A percentile compares a stretch with the other conserved stretches of the same genome.
Evolutionary conservation across 2,113 vertebrate species (phyloP).

Genomic region (Hyperopisus bebe): DNA sequence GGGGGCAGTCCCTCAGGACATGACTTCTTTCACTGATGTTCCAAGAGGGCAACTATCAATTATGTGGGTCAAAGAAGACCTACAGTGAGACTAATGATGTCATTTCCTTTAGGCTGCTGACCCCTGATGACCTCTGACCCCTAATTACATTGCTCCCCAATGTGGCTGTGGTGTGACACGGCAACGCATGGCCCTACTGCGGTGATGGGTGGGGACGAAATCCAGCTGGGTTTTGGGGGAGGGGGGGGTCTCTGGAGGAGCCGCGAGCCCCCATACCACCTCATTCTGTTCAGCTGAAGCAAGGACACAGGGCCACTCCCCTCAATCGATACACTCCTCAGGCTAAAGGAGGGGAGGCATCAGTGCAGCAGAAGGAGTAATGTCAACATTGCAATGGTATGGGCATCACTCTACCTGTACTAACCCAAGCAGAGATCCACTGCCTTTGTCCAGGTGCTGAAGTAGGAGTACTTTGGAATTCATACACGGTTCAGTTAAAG

Average conservation of each 20-base stretch:
- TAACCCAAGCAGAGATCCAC: not conserved
- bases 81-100: slow-evolving; percentile 46
- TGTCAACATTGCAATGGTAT: not conserved
- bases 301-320: not conserved
- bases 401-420: not conserved
- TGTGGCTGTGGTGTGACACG: slow-evolving; percentile 34
- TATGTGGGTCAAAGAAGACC: slow-evolving; percentile 38
- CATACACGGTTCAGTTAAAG: not conserved
- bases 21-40: slow-evolving; percentile 29
- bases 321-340: not conserved
- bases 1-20: slow-evolving; percentile 28
- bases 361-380: not conserved
- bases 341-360: not conserved
- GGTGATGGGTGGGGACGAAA: not conserved
- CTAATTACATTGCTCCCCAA: slow-evolving; percentile 36
- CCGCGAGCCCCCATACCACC: not conserved
- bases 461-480: not conserved
- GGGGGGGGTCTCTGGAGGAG: slow-evolving; percentile 24
- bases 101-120: slow-evolving; percentile 39
- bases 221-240: not conserved
- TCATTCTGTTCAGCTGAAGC: not conserved
- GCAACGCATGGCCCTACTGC: not conserved
- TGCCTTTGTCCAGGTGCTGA: not conserved
- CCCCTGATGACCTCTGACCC: slow-evolving; percentile 45
- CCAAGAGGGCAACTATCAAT: slow-evolving; percentile 34